Percentiles rank a stretch among this genome's conserved stretches.
phyloP scores from a whole-genome alignment of 2,888 invertebrate genomes.

The Prosapia bicincta region DNA sequence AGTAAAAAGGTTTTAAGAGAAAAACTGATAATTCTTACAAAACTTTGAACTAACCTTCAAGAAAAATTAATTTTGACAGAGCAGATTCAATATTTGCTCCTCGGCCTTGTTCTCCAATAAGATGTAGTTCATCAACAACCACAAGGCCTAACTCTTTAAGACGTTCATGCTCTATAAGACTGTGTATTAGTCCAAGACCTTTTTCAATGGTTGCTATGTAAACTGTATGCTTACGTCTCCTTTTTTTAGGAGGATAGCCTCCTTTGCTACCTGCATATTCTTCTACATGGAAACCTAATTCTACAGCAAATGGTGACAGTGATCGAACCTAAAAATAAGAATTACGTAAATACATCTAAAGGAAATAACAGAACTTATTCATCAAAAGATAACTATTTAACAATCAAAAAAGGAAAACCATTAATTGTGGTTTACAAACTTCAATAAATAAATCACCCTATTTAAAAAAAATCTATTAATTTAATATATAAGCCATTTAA shows the following conservation, averaged over 20 bases:
- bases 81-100: slow-evolving; percentile 83
- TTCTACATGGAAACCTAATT: slow-evolving; percentile 84
- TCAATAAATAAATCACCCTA: too few species aligned
- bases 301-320: slow-evolving; percentile 82
- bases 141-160: slow-evolving; percentile 74
- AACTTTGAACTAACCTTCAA: slow-evolving; percentile 22
- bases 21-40: too few species aligned
- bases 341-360: too few species aligned
- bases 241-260: slow-evolving; percentile 72
- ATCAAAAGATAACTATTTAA: too few species aligned
- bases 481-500: too few species aligned
- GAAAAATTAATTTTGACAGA: slow-evolving; percentile 71
- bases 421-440: too few species aligned
- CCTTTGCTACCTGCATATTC: slow-evolving; percentile 95
- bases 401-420: too few species aligned
- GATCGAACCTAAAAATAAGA: slow-evolving; percentile 63
- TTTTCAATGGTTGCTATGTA: slow-evolving; percentile 96
- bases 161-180: slow-evolving; percentile 72
- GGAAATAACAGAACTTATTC: too few species aligned
- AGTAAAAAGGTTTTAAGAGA: too few species aligned
- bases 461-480: too few species aligned
- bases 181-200: slow-evolving; percentile 78
- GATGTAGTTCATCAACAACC: slow-evolving; percentile 89
- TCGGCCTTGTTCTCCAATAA: slow-evolving; percentile 83
- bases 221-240: slow-evolving; percentile 71